phyloP scores from a whole-genome alignment of 2,113 vertebrate genomes.

The Vireo altiloquus region DNA sequence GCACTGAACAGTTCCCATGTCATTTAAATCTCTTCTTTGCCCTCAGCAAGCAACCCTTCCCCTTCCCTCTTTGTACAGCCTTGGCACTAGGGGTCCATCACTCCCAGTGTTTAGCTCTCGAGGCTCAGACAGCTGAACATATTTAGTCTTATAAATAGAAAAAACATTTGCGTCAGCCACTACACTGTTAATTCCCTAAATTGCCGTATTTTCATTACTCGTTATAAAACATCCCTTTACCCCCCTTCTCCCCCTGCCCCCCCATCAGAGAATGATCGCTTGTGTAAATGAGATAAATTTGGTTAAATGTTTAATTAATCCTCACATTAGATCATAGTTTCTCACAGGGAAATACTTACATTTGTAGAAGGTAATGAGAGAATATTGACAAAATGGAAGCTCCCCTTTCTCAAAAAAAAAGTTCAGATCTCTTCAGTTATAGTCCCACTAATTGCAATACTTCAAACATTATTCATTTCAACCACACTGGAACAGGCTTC shows the following conservation, averaged over 20 bases:
- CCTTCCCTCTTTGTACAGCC: not conserved
- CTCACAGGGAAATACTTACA: not conserved
- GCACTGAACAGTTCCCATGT: not conserved
- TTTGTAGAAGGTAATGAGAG: not conserved
- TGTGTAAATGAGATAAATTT: slow-evolving; percentile 33
- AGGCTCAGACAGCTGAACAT: not conserved
- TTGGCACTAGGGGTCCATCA: slow-evolving; percentile 19
- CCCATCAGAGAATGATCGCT: slow-evolving; percentile 6
- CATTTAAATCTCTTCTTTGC: not conserved
- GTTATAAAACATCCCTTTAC: slow-evolving; percentile 16
- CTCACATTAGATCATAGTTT: not conserved
- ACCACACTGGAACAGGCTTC: not conserved
- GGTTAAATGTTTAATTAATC: slow-evolving; percentile 34
- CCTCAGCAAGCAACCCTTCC: not conserved
- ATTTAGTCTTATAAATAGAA: slow-evolving; percentile 56
- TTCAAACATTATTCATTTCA: not conserved
- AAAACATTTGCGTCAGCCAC: slow-evolving; percentile 44
- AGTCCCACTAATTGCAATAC: not conserved
- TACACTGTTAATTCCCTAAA: slow-evolving; percentile 41
- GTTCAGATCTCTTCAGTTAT: not conserved
- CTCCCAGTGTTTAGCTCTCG: not conserved
- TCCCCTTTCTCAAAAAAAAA: not conserved
- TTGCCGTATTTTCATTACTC: slow-evolving; percentile 22
- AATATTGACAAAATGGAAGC: not conserved
- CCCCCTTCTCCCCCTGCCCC: not conserved